Evolutionary conservation across 2,113 vertebrate genomes (phyloP), one percentile per base, ranked within the genome.

Genomic region (Nanorana parkeri): DNA sequence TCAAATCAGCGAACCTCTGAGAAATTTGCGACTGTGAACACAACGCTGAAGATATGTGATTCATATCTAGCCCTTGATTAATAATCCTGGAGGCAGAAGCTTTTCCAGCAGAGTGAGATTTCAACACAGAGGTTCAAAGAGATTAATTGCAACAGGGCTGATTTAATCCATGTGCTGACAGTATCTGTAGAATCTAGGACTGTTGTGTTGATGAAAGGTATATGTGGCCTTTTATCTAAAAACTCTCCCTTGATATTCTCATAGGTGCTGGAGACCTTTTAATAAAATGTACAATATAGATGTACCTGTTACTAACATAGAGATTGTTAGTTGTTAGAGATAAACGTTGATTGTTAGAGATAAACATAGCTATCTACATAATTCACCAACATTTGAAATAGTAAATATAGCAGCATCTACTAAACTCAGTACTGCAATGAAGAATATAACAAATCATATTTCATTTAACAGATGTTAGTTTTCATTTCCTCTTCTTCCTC

Each of bases 21-120:
- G 52, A 61, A 76, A 63, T n/a, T 51, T 69, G 54, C 61, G 41
- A 80, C 28, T 41, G 54, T 17, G 16, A 69, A 28, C 55, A 80
- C 23, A 68, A 20, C 51, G 21, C 8, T 68, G 65, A 32, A 79
- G 36, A 68, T 36, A 23, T 68, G 26, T 68, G 77, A 79, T 68
- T 79, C 64, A 61, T 80, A 69, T 80, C 67, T 69, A 51, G 55
- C 55, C 36, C 23, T 26, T 71, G 78, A 80, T 80, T 61, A 80
- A 80, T 61, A 80, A 55, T 29, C 61, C 26, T 23, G 23, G 20
- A 55, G 67, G 52, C 67, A 61, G 54, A 47, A 47, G 29, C 64
- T 47, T 36, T 80, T 80, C 78, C 78, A 80, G 77, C 64, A 78
- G 77, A 80, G 78, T 60, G 23, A 80, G 32, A 60, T 69, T 80